A percentile compares a stretch with the other conserved stretches of the same genome.
Conservation (phyloP, 2,888 invertebrate genomes). For the Agrilus mali region DNA sequence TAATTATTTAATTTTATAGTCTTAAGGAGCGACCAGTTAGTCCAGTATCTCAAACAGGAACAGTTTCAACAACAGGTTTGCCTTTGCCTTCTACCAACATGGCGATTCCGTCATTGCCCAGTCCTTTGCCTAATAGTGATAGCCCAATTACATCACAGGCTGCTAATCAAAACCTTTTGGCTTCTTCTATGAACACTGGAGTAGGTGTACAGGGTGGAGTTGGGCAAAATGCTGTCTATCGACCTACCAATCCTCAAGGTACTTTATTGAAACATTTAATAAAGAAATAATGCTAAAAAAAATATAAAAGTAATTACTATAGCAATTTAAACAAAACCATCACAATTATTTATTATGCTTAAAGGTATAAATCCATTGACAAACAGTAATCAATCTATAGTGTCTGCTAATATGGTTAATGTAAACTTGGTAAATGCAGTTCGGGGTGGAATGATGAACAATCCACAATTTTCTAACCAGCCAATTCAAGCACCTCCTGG, state of each 20-base stretch:
- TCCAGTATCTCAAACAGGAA: conserved; percentile 36
- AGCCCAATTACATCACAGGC: conserved; percentile 38
- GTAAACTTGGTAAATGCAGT: conserved; percentile 25
- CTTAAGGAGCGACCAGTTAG: conserved; percentile 58
- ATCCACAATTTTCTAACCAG: conserved; percentile 22
- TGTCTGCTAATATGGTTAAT: conserved; percentile 19
- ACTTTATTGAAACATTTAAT: neutral
- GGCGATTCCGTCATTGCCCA: conserved; percentile 36
- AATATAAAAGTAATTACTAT: too few relatives aligned
- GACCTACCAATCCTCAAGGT: conserved; percentile 28
- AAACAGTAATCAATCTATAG: conserved; percentile 19
- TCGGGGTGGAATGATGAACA: conserved; percentile 20
- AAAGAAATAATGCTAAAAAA: neutral
- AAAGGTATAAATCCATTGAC: conserved; percentile 18
- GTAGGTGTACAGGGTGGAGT: conserved; percentile 24
- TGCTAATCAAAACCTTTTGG: conserved; percentile 31
- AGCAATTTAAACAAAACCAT: too few relatives aligned
- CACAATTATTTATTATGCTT: conserved; percentile 2
- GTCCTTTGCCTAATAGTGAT: conserved; percentile 42
- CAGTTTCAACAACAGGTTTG: conserved; percentile 28
- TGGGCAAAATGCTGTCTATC: conserved; percentile 32
- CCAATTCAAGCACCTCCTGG: conserved; percentile 36
- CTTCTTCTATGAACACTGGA: conserved; percentile 20
- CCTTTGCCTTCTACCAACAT: conserved; percentile 24
- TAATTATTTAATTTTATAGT: conserved; percentile 22